Evolutionary conservation across 1,140 invertebrate species (phyloP).

Genomic region (Atta cephalotes): DNA sequence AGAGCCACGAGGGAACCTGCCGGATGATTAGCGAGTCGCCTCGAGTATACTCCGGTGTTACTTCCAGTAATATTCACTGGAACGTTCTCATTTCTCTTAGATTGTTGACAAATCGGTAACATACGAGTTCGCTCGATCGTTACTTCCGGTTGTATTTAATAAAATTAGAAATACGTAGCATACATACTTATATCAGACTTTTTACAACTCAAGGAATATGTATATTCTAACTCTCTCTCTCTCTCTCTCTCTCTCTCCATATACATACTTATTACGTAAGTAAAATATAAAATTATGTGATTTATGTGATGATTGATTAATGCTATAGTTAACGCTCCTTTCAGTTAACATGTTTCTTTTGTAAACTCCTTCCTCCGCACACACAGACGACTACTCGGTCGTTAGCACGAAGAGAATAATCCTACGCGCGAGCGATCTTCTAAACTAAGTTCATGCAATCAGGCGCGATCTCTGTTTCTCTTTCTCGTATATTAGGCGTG

Average conservation of each 20-base stretch:
- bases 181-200: neutral
- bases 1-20: neutral
- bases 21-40: slow-evolving; percentile 26
- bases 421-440: slow-evolving; percentile 29
- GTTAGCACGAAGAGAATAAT: slow-evolving; percentile 23
- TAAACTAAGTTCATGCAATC: slow-evolving; percentile 11
- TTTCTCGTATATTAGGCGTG: neutral
- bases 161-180: neutral
- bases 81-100: neutral
- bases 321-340: slow-evolving; percentile 10
- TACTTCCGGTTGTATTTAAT: neutral
- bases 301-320: neutral
- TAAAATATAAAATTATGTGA: neutral
- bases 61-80: slow-evolving; percentile 10
- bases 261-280: neutral
- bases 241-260: neutral
- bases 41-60: slow-evolving; percentile 12
- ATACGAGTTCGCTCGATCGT: neutral
- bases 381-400: slow-evolving; percentile 10
- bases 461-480: neutral
- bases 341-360: slow-evolving; percentile 7
- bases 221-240: neutral
- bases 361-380: neutral
- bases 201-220: neutral
- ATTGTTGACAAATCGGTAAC: neutral